Conservation (phyloP, 2,888 invertebrate genomes). For the Euzophera pinguis region DNA sequence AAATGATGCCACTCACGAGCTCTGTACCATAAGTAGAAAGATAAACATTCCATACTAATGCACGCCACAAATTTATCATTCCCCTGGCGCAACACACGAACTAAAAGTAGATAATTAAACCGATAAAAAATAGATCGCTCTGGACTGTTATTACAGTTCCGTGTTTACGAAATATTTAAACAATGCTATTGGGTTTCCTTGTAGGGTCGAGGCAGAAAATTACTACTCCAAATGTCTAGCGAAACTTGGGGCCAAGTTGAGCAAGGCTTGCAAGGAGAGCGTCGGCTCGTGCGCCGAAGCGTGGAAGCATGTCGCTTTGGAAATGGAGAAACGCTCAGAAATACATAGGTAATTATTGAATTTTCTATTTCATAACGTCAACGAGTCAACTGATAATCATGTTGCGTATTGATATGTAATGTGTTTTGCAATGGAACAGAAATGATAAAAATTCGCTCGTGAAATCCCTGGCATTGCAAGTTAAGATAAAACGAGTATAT, state of each 20-base stretch:
- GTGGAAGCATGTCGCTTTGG: constrained; percentile 94
- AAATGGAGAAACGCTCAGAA: constrained; percentile 95
- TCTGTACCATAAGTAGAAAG: too few species aligned
- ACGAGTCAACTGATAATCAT: too few species aligned
- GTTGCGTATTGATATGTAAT: too few species aligned
- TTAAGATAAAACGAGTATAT: too few species aligned
- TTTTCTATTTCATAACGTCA: not conserved
- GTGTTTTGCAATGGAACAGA: too few species aligned
- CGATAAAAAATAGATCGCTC: constrained; percentile 35
- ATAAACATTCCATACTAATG: too few species aligned
- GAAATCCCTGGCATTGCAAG: too few species aligned
- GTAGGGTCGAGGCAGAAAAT: constrained; percentile 93
- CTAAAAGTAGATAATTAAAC: constrained; percentile 25
- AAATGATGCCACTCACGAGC: too few species aligned
- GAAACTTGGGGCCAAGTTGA: constrained; percentile 91
- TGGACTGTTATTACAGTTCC: constrained; percentile 33
- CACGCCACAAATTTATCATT: too few species aligned
- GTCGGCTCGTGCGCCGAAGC: constrained; percentile 91
- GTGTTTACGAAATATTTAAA: constrained; percentile 22
- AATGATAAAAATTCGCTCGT: too few species aligned
- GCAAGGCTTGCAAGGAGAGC: constrained; percentile 89
- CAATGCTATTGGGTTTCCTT: constrained; percentile 34
- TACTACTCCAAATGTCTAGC: constrained; percentile 94
- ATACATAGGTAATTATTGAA: constrained; percentile 83
- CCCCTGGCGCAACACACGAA: too few species aligned